Percentiles rank a stretch among this genome's conserved stretches.
These are phyloP conservation scores for Limnephilus auricula DNA, from an alignment of 2,888 invertebrate genomes.

Conservation along the genomic window DNA sequence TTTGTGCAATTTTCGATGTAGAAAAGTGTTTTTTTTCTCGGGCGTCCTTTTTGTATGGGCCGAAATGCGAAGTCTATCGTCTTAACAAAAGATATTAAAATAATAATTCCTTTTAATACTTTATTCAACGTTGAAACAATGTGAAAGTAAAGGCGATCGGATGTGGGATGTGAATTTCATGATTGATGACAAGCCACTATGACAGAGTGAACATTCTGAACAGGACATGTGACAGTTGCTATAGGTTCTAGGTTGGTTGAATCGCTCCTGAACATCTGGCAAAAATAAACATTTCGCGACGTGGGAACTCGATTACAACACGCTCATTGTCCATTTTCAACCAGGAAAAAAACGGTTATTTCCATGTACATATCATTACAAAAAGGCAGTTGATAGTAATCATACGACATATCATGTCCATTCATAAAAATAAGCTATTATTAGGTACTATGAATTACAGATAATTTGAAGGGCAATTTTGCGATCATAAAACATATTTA, in stretches of 20 bases:
- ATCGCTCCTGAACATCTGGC: neutral
- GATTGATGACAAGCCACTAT: neutral
- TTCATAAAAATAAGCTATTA: neutral
- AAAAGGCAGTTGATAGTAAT: neutral
- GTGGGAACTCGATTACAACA: neutral
- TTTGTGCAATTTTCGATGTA: too few species aligned
- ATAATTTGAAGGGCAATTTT: neutral
- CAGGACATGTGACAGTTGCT: neutral
- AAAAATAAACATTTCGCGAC: neutral
- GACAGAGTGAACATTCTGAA: neutral
- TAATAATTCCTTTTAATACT: too few species aligned
- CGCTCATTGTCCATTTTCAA: neutral
- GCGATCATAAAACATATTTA: neutral
- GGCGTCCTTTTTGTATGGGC: too few species aligned
- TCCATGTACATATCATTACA: neutral
- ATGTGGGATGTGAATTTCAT: neutral
- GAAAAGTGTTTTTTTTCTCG: too few species aligned
- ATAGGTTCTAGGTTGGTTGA: neutral
- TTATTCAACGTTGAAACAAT: neutral
- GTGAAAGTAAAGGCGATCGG: neutral
- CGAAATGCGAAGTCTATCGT: too few species aligned
- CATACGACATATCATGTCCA: neutral
- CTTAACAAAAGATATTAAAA: too few species aligned
- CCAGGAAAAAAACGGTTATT: neutral
- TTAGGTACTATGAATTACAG: neutral